phyloP scores from a whole-genome alignment of 2,113 vertebrate genomes.

The Serinus canaria region DNA sequence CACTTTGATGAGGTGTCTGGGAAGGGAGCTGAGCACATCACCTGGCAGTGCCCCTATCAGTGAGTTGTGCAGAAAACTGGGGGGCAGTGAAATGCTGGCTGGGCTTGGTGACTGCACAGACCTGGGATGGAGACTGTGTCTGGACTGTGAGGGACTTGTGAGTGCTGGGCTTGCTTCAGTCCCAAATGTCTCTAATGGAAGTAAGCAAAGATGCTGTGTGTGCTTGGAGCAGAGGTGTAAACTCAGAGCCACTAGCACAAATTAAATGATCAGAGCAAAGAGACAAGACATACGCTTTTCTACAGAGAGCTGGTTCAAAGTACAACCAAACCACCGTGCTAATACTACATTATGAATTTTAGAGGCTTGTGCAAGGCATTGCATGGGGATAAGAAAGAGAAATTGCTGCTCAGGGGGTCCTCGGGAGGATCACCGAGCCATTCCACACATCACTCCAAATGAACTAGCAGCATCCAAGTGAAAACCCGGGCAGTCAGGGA shows the following conservation, averaged over 20 bases:
- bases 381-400: background rate
- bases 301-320: accelerated
- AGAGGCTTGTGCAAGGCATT: background rate
- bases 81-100: accelerated
- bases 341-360: background rate
- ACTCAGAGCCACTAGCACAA: background rate
- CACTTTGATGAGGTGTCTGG: background rate
- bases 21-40: background rate
- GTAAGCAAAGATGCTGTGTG: background rate
- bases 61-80: background rate
- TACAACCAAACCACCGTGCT: background rate
- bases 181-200: background rate
- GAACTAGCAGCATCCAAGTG: background rate
- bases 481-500: background rate
- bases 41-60: background rate
- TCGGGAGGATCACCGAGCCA: background rate
- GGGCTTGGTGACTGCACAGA: background rate
- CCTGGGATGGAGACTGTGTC: accelerated
- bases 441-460: accelerated
- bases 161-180: background rate
- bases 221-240: background rate
- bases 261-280: background rate
- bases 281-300: background rate
- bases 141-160: background rate
- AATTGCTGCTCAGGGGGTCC: background rate